Evolutionary conservation across 2,113 vertebrate genomes (phyloP), one percentile per base, ranked within the genome.

Genomic region (Platysternon megacephalum): DNA sequence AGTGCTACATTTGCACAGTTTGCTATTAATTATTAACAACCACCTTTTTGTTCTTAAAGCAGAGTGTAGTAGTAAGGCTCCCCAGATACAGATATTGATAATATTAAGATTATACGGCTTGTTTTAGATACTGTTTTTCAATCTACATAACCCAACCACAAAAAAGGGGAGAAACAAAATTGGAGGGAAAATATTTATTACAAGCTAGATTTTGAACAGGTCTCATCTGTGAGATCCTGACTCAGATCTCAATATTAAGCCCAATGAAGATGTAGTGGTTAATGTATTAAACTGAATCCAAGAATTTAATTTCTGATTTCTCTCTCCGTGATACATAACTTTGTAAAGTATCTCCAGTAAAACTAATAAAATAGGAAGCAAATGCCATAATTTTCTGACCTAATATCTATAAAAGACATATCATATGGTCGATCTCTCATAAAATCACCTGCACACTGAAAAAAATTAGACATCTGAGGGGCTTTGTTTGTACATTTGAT

Each of bases 11-110:
- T 98, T 97, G 81, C 94, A 95, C 93, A 89, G 86, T 96, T 92
- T 92, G 79, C 89, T 96, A 91, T 98, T 97, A 98, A 98, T 98
- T 97, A 98, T 98, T 98, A 98, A 97, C 95, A 95, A 84, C 90
- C 90, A 95, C 76, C 56, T 95, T 95, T 95, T 92, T 97, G 74
- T 92, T 98, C 84, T 90, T 86, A 92, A 97, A 91, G 53, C n/a
- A 1, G 52, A 89, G 85, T 91, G 44, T 87, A 85, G 5, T n/a
- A 52, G 84, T 24, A 88, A 97, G 88, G 87, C 96, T 93, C 48
- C 78, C 61, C 68, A 58, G 56, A 89, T 93, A 96, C 94, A 93
- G n/a, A 89, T 49, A 49, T 72, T 84, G 90, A 58, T 94, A 93
- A 94, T 35, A 29, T 89, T 89, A 44, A 26, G 32, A 35, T 68